Percentiles rank a stretch among this genome's conserved stretches.
Evolutionary conservation across 2,797 vertebrate species (phyloP).

Genomic region (Gymnopithys bicolor): DNA sequence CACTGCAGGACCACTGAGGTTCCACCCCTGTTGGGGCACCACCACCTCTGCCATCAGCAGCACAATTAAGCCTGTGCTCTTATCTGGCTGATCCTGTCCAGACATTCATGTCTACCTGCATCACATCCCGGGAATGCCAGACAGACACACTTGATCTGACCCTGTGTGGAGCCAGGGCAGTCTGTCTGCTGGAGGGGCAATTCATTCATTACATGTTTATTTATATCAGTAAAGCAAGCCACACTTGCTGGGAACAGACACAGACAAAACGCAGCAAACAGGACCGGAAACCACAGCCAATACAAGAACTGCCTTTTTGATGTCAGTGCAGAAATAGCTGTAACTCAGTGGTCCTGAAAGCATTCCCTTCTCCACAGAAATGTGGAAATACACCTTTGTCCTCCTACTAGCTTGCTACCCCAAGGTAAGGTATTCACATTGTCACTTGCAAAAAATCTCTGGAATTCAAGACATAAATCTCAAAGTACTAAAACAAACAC

Average conservation of each 20-base stretch:
- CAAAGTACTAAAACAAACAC: slow-evolving; percentile 40
- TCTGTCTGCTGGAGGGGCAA: background rate
- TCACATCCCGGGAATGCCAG: background rate
- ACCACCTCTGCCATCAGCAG: background rate
- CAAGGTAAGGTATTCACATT: background rate
- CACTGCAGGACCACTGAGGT: rapidly evolving
- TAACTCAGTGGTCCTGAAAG: background rate
- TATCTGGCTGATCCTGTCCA: background rate
- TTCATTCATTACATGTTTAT: background rate
- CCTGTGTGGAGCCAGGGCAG: rapidly evolving
- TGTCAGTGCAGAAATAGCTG: background rate
- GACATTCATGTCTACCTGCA: background rate
- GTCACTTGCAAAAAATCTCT: background rate
- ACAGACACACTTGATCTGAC: background rate
- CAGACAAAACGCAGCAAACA: background rate
- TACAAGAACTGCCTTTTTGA: background rate
- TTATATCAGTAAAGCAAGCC: background rate
- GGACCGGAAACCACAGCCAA: background rate
- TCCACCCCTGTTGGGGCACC: rapidly evolving
- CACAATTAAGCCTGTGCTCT: background rate
- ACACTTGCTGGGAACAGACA: background rate
- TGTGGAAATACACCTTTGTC: background rate
- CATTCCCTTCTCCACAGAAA: background rate
- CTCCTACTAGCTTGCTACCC: background rate
- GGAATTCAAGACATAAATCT: slow-evolving; percentile 47